Evolutionary conservation across 2,888 invertebrate species (phyloP).

Genomic region (Drosophila kambysellisi): DNA sequence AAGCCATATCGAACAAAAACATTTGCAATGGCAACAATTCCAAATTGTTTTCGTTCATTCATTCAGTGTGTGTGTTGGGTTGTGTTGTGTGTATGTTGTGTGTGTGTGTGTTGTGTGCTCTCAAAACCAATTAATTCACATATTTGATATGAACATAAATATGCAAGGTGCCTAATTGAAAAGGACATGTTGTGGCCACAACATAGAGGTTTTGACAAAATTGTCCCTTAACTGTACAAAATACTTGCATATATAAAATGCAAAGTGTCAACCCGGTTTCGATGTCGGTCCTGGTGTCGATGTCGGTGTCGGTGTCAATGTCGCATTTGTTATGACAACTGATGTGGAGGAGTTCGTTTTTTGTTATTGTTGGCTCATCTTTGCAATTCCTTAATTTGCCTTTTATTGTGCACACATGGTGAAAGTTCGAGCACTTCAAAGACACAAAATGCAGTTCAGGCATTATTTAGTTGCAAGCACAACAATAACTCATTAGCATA

Average conservation of each 20-base stretch:
- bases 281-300: background rate
- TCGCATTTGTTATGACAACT: constrained; percentile 74
- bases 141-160: constrained; percentile 63
- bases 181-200: constrained; percentile 49
- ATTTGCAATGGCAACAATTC: constrained; percentile 56
- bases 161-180: constrained; percentile 59
- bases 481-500: constrained; percentile 77
- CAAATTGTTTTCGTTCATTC: constrained; percentile 34
- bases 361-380: constrained; percentile 55
- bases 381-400: constrained; percentile 60
- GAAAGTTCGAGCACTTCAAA: constrained; percentile 9
- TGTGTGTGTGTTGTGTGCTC: constrained; percentile 22
- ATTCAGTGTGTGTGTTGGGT: constrained; percentile 28
- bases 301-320: constrained; percentile 4
- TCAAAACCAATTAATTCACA: constrained; percentile 74
- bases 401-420: constrained; percentile 42
- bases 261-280: constrained; percentile 50
- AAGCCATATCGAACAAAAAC: constrained; percentile 45
- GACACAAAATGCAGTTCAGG: constrained; percentile 19
- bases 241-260: constrained; percentile 26
- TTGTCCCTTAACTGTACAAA: constrained; percentile 60
- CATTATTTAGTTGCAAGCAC: constrained; percentile 31
- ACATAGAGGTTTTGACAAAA: constrained; percentile 40
- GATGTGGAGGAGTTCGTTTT: constrained; percentile 41
- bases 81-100: background rate